These are phyloP conservation scores for Cartodere bifasciata DNA, from an alignment of 2,888 invertebrate genomes.

Conservation along the genomic window DNA sequence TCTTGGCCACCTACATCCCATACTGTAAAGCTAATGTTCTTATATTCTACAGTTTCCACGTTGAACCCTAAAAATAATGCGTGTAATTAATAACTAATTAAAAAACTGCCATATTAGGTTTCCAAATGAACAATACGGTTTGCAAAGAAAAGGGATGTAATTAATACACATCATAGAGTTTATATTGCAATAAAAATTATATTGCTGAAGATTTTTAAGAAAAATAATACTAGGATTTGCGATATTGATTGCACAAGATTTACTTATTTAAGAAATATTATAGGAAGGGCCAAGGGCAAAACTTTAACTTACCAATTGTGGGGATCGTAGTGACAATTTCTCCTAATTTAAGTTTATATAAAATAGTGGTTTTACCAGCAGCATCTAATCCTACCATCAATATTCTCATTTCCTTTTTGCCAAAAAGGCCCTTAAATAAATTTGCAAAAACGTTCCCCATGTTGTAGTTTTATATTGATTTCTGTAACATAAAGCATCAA, in stretches of 20 bases:
- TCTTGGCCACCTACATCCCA: slow-evolving; percentile 98
- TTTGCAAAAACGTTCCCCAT: slow-evolving; percentile 98
- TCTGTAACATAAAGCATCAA: slow-evolving; percentile 17
- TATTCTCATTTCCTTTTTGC: slow-evolving; percentile 99
- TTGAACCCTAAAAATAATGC: slow-evolving; percentile 66
- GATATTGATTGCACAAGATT: too few relatives aligned
- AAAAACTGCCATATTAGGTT: slow-evolving; percentile 11
- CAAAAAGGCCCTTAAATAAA: slow-evolving; percentile 98
- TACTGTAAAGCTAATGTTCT: slow-evolving; percentile 97
- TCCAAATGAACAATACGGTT: too few relatives aligned
- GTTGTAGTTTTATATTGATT: slow-evolving; percentile 40
- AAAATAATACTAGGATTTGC: too few relatives aligned
- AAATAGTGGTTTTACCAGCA: slow-evolving; percentile 99
- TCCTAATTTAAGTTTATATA: slow-evolving; percentile 99
- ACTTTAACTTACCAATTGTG: slow-evolving; percentile 77
- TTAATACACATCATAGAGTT: too few relatives aligned
- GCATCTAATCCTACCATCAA: slow-evolving; percentile 99
- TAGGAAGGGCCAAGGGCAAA: too few relatives aligned
- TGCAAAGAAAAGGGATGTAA: too few relatives aligned
- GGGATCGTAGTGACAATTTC: slow-evolving; percentile 99
- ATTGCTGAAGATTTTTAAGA: too few relatives aligned
- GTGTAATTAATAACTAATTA: slow-evolving; percentile 8
- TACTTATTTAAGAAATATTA: too few relatives aligned
- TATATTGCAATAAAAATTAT: too few relatives aligned
- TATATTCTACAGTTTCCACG: slow-evolving; percentile 98